Evolutionary conservation across 2,888 invertebrate species (phyloP).

Genomic region (Mechanitis mazaeus): DNA sequence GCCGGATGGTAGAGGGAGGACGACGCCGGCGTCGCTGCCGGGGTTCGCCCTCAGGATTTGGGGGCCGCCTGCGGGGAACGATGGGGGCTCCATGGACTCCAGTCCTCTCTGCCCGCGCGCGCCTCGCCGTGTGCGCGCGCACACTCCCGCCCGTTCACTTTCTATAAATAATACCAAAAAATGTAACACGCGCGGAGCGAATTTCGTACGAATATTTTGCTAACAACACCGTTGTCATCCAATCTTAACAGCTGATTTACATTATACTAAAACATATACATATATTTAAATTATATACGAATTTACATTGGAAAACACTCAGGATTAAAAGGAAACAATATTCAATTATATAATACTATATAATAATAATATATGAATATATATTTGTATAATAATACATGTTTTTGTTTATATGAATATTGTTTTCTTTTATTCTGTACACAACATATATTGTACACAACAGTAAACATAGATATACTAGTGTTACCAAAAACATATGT

Average conservation of each 20-base stretch:
- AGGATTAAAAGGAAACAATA: too few species aligned
- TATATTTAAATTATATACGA: not conserved
- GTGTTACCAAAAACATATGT: too few species aligned
- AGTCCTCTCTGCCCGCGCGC: slow-evolving; percentile 68
- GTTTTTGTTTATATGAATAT: too few species aligned
- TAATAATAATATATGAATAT: too few species aligned
- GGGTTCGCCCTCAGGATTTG: slow-evolving; percentile 55
- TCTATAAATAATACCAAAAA: slow-evolving; percentile 74
- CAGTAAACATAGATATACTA: too few species aligned
- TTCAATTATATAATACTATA: too few species aligned
- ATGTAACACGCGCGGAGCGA: slow-evolving; percentile 60
- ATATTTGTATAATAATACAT: too few species aligned
- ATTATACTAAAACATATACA: not conserved
- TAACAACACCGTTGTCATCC: slow-evolving; percentile 41
- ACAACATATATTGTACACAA: too few species aligned
- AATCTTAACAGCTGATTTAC: slow-evolving; percentile 18
- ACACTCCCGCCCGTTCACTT: slow-evolving; percentile 63
- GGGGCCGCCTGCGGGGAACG: slow-evolving; percentile 51
- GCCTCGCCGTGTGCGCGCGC: slow-evolving; percentile 61
- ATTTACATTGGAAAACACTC: too few species aligned
- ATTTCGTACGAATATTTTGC: slow-evolving; percentile 67
- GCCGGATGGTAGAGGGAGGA: slow-evolving; percentile 52
- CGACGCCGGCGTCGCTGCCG: slow-evolving; percentile 49
- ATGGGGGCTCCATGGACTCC: slow-evolving; percentile 69
- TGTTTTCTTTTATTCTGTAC: too few species aligned